Base-by-base conservation (phyloP, 2,113 vertebrate species). In the Syrmaticus mikado region DNA sequence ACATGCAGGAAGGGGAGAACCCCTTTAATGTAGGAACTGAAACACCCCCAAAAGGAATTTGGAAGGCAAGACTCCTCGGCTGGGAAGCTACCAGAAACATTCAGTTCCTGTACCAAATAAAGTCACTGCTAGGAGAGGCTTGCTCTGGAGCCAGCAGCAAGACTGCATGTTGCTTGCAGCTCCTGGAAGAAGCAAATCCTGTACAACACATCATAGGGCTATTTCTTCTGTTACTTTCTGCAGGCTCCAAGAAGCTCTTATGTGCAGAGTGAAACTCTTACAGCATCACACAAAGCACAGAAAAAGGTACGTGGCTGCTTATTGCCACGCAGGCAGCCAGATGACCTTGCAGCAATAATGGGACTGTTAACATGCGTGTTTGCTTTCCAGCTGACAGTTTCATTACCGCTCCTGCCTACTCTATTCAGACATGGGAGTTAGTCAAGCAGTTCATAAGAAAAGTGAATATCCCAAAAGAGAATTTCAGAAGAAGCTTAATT, bases 401-500 rank as follows among this genome's bases (percentile, higher is more conserved):
- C 8, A 3, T 82, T 58, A 2, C 38, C 70, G 24, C 50, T 60
- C 48, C 30, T 24, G 60, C 20, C 16, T 66, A 25, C 36, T 10
- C 55, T 19, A 11, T 52, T 67, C 72, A 38, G 65, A 65, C 61
- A 91, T 13, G 10, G 32, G 1, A 67, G 72, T 50, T 80, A 78
- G 15, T 73, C 4, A 13, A 67, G 68, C 60, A 73, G 68, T 48
- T 90, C 65, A 0, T 36, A 85, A 64, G 75, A 89, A 74, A 41
- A 45, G 27, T 57, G 30, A 96, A 45, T 48, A 88, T 90, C 85
- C 85, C 95, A 66, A 38, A 88, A 94, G 96, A 94, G 70, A 95
- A 68, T 52, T 83, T 78, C 38, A 53, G 64, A 57, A 90, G 90
- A 82, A 88, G 52, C 52, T 61, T 91, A 87, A 94, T 95, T 91